These are phyloP conservation scores for Synodontis membranacea DNA, from an alignment of 2,113 vertebrate species.

Conservation along the genomic window DNA sequence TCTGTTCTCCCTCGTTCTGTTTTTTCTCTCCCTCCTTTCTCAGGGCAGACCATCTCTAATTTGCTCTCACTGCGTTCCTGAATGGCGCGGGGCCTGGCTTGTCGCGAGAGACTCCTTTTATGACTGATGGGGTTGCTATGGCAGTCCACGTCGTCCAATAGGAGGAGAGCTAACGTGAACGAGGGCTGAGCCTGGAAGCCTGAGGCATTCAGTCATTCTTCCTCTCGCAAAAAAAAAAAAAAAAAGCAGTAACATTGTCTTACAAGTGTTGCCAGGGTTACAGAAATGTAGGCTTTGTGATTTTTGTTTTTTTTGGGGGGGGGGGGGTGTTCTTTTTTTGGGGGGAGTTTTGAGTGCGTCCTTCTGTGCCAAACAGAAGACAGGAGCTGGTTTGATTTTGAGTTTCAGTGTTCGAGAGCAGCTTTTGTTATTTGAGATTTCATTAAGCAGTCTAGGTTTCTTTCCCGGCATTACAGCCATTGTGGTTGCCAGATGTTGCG, in stretches of 20 bases:
- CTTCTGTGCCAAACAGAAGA: neutral
- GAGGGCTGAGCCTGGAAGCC: conserved; percentile 53
- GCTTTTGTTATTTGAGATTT: conserved; percentile 34
- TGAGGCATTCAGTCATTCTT: conserved; percentile 55
- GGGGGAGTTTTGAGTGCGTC: conserved; percentile 71
- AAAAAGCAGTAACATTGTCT: conserved; percentile 25
- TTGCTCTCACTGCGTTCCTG: conserved; percentile 62
- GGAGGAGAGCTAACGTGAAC: conserved; percentile 66
- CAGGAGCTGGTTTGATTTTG: neutral
- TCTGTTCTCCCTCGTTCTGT: conserved; percentile 37
- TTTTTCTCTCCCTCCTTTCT: conserved; percentile 49
- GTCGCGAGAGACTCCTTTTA: conserved; percentile 75
- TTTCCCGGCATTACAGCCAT: conserved; percentile 37
- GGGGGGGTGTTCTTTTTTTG: conserved; percentile 57
- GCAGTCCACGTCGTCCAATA: conserved; percentile 71
- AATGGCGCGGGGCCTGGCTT: conserved; percentile 64
- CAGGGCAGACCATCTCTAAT: conserved; percentile 65
- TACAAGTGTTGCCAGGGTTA: conserved; percentile 33
- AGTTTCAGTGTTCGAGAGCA: neutral
- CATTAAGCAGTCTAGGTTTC: conserved; percentile 27
- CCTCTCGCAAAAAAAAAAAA: conserved; percentile 18
- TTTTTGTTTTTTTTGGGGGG: conserved; percentile 9
- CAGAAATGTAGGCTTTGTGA: conserved; percentile 14
- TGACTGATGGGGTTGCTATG: conserved; percentile 79
- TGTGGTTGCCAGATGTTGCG: conserved; percentile 34